Base-by-base conservation (phyloP, 2,113 vertebrate genomes). In the Anguilla japonica region DNA sequence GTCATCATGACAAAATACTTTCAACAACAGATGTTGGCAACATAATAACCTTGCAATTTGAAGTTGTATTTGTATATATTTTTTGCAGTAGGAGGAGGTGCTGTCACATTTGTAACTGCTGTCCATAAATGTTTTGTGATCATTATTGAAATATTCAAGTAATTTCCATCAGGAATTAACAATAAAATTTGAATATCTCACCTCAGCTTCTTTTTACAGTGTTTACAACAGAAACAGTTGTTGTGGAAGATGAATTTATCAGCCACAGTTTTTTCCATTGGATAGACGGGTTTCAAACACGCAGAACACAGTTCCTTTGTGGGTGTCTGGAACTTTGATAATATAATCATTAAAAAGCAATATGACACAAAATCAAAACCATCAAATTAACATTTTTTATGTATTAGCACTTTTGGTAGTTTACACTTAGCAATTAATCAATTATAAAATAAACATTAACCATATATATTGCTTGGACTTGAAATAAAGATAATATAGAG, bases 131-230 rank as follows among this genome's bases (percentile, higher is more conserved):
- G 1, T 53, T 67, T 67, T 67, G 60, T 67, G 22, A 67, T 26
- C 60, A 67, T 67, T 26, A 67, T 67, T 5, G 18, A 26, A 67
- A 26, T 67, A 46, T 46, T 46, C 43, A 60, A 29, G 26, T 34
- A 26, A 75, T 34, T 29, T 75, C 9, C 26, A 75, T 29, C 11
- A 34, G 22, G 18, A 34, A 6, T 75, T 75, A 46, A 46, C 15
- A 18, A 63, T 63, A 71, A 71, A 71, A 8, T 1, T n/a, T 26
- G 8, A 46, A n/a, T 7, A 40, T 85, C 96, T 96, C 93, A 97
- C 97, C 97, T 98, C 41, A 98, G 89, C 88, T 95, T 96, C 93
- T 92, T 96, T 85, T 95, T 84, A 0, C 97, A 98, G 84, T 94
- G 79, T 84, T 94, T 96, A 88, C 97, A 98, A 92, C 95, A 95